Conservation (phyloP, 1,140 invertebrate genomes). For the Eriocheir sinensis region DNA sequence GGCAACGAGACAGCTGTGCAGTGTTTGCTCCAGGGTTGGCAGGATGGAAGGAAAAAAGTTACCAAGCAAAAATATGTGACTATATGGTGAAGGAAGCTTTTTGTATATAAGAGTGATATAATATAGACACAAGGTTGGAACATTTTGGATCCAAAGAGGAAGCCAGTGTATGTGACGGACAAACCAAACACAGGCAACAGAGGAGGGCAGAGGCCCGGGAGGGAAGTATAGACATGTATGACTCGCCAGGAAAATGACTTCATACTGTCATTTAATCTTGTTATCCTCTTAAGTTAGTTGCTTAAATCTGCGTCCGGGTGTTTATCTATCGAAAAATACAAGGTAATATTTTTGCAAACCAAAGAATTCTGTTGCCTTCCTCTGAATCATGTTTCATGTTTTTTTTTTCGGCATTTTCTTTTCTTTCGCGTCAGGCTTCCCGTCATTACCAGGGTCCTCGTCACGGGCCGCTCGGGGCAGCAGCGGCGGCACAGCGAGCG, state of each 20-base stretch:
- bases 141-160: no score
- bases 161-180: no score
- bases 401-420: not conserved
- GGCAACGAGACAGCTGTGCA: no score
- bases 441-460: not conserved
- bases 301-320: not conserved
- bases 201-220: not conserved
- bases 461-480: not conserved
- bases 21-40: no score
- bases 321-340: not conserved
- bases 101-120: no score
- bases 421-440: not conserved
- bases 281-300: slow-evolving; percentile 16
- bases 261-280: slow-evolving; percentile 4
- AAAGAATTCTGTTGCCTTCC: not conserved
- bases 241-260: not conserved
- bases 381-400: not conserved
- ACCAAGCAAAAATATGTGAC: no score
- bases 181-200: no score
- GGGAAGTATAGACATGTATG: not conserved
- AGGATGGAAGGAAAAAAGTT: no score
- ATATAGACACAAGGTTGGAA: no score
- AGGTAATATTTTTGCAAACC: not conserved
- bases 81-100: no score
- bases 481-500: no score